Base-by-base conservation (phyloP, 2,113 vertebrate genomes). In the Cephalopholis sonnerati region DNA sequence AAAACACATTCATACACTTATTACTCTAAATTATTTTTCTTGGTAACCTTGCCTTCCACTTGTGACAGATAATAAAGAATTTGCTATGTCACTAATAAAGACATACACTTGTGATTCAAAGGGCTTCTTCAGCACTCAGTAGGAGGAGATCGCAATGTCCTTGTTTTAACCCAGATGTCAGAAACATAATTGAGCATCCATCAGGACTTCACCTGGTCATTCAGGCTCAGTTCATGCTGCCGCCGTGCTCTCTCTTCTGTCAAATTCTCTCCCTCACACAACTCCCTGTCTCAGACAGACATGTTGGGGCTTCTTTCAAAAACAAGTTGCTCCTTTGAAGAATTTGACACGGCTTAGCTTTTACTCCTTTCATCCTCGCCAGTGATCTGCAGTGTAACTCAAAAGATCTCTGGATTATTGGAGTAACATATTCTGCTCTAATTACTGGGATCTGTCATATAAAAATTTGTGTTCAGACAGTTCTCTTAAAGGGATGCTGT, bases 291-390 rank as follows among this genome's bases (percentile, higher is more conserved):
- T 62, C 11, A 69, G 77, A 70, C 8, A 0, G 82, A 73, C 64
- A 75, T 57, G 72, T 74, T 55, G n/a, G 48, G 50, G 65, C n/a
- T 70, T 36, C 58, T 81, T 59, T 87, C n/a, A 74, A 74, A 85
- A 81, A 76, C 59, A 71, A 62, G 18, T 46, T 65, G 54, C 20
- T 76, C 27, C 84, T 90, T 87, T 91, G 83, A 90, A 88, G 87
- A 79, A 78, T 74, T 82, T 90, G 79, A 87, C 68, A 85, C 25
- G 62, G 48, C 87, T 89, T 92, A 75, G 77, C 84, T 83, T 71
- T 66, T 46, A 25, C 46, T 50, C 66, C 74, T 85, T 92, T 89
- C 72, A 93, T 85, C 77, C 53, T 59, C 36, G 24, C 51, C 72
- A 80, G 24, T 80, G 74, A 88, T 90, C 77, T 88, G 55, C 39